Evolutionary conservation across 2,888 invertebrate species (phyloP).

Genomic region (Sacculina carcini): DNA sequence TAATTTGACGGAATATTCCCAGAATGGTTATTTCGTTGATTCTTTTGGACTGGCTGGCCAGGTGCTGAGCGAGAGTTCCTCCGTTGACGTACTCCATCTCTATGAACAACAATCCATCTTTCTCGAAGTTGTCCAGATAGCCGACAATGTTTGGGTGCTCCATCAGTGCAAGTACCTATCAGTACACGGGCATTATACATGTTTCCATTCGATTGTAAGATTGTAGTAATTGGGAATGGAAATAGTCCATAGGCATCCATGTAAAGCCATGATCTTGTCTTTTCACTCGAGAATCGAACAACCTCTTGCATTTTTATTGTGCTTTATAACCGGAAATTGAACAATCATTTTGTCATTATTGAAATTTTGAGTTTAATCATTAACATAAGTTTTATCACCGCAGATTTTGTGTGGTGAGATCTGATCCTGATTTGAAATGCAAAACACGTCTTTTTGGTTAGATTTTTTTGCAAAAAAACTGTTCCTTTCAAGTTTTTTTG

Average conservation of each 20-base stretch:
- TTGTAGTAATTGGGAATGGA: background rate
- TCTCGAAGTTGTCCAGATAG: constrained; percentile 44
- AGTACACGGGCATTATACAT: constrained; percentile 17
- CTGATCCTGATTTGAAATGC: no score
- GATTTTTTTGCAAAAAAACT: no score
- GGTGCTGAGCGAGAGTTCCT: constrained; percentile 37
- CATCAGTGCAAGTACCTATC: constrained; percentile 32
- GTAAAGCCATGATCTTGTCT: no score
- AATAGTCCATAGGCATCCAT: background rate
- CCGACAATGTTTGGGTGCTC: constrained; percentile 45
- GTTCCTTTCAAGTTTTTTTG: no score
- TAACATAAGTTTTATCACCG: no score
- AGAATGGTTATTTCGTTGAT: constrained; percentile 36
- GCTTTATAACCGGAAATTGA: no score
- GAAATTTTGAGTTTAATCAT: no score
- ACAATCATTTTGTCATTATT: no score
- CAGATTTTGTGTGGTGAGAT: no score
- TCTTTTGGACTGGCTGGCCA: constrained; percentile 26
- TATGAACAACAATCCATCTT: constrained; percentile 26
- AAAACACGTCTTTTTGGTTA: no score
- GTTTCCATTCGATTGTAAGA: constrained; percentile 17
- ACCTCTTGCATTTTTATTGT: no score
- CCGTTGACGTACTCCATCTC: constrained; percentile 57
- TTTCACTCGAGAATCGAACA: no score
- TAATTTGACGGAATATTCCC: constrained; percentile 36